These are phyloP conservation scores for Polylopha cassiicola DNA, from an alignment of 2,888 invertebrate species.

Conservation along the genomic window DNA sequence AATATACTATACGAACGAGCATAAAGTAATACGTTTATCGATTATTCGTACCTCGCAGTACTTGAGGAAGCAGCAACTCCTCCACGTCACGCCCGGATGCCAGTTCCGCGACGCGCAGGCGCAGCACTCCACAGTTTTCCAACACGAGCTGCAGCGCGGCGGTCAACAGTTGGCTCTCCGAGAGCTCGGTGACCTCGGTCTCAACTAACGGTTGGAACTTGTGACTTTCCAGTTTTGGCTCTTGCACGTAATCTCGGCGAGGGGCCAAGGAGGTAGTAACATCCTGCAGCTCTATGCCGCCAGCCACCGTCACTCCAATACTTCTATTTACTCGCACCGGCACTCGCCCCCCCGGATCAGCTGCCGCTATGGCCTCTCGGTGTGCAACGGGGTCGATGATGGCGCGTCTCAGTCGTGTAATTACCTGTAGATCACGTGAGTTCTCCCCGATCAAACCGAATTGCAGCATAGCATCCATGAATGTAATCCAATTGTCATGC, in stretches of 20 bases:
- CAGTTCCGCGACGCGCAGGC: conserved; percentile 85
- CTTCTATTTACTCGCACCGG: conserved; percentile 83
- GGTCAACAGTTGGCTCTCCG: conserved; percentile 80
- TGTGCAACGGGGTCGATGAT: conserved; percentile 89
- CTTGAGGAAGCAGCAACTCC: conserved; percentile 78
- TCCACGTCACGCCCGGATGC: conserved; percentile 80
- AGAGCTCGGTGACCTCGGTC: conserved; percentile 78
- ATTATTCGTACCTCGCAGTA: conserved; percentile 56
- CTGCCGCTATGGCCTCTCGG: conserved; percentile 46
- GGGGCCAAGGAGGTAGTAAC: conserved; percentile 95
- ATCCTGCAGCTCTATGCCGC: conserved; percentile 92
- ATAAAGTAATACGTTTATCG: too few relatives aligned
- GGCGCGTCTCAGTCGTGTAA: conserved; percentile 89
- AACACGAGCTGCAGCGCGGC: conserved; percentile 83
- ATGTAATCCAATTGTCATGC: conserved; percentile 96
- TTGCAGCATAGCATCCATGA: conserved; percentile 97
- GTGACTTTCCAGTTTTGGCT: conserved; percentile 91
- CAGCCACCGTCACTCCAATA: conserved; percentile 84
- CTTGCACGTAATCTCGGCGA: conserved; percentile 85
- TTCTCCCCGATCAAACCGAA: conserved; percentile 89
- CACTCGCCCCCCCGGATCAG: conserved; percentile 44
- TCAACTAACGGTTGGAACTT: conserved; percentile 84
- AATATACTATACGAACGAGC: too few relatives aligned
- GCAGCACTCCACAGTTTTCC: conserved; percentile 85
- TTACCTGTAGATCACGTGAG: conserved; percentile 88